These are phyloP conservation scores for Tuta absoluta DNA, from an alignment of 2,888 invertebrate genomes.

Conservation along the genomic window DNA sequence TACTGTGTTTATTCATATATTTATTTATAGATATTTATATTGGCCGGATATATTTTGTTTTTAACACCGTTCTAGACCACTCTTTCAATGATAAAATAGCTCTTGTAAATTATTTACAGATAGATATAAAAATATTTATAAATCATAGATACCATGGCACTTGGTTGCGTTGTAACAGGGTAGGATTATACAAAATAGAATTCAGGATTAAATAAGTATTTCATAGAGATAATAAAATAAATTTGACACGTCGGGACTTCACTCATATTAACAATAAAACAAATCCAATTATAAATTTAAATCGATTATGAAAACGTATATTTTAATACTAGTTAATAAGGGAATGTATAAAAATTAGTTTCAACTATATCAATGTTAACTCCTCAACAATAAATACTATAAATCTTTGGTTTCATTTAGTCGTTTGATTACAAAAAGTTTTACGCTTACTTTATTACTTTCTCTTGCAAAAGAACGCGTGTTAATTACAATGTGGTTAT, in stretches of 20 bases:
- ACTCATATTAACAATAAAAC: constrained; percentile 38
- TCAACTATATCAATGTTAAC: constrained; percentile 69
- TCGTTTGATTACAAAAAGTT: constrained; percentile 67
- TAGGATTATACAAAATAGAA: constrained; percentile 50
- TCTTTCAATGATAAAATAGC: constrained; percentile 60
- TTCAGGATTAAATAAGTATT: constrained; percentile 45
- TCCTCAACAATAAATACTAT: constrained; percentile 77
- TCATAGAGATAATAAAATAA: constrained; percentile 31
- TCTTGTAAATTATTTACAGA: constrained; percentile 65
- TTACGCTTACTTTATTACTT: constrained; percentile 42
- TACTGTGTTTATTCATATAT: constrained; percentile 41
- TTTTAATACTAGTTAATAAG: constrained; percentile 44
- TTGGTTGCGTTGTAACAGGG: constrained; percentile 72
- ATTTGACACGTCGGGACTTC: constrained; percentile 56
- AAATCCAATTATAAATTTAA: constrained; percentile 34
- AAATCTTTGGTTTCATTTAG: constrained; percentile 79
- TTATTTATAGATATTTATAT: constrained; percentile 33
- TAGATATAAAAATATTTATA: constrained; percentile 73
- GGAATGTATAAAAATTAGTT: constrained; percentile 76
- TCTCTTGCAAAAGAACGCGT: constrained; percentile 45
- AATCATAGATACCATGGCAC: constrained; percentile 76
- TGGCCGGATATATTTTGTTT: constrained; percentile 69
- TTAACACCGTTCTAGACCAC: constrained; percentile 54
- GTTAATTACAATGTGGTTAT: constrained; percentile 41
- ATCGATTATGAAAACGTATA: constrained; percentile 35